phyloP scores from a whole-genome alignment of 2,888 invertebrate species.

The Craniophora ligustri region DNA sequence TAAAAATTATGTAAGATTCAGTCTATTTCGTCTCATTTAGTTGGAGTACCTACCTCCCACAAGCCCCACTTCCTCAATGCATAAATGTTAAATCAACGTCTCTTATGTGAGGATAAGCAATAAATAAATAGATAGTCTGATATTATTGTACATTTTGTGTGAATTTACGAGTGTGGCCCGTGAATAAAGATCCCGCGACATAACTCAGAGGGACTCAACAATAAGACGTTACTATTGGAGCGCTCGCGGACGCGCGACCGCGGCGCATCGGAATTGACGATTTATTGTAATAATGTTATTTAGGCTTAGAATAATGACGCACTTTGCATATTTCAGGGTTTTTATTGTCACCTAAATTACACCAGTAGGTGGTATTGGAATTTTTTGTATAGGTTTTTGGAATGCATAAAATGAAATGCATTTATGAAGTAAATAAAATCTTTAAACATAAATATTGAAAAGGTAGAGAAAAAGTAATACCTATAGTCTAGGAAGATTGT shows the following conservation, averaged over 20 bases:
- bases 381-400: slow-evolving; percentile 17
- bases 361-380: slow-evolving; percentile 17
- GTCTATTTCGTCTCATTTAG: background rate
- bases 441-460: no score
- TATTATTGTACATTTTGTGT: slow-evolving; percentile 53
- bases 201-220: slow-evolving; percentile 44
- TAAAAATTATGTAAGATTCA: slow-evolving; percentile 6
- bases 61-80: slow-evolving; percentile 29
- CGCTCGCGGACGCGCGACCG: slow-evolving; percentile 30
- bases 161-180: slow-evolving; percentile 50
- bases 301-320: slow-evolving; percentile 43
- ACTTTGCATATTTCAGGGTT: slow-evolving; percentile 41
- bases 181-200: slow-evolving; percentile 34
- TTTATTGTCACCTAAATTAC: slow-evolving; percentile 24
- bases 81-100: slow-evolving; percentile 55
- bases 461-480: no score
- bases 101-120: slow-evolving; percentile 35
- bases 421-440: no score
- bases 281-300: slow-evolving; percentile 54
- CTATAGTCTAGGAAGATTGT: no score
- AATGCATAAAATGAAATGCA: no score
- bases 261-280: slow-evolving; percentile 49
- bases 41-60: background rate
- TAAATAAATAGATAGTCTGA: slow-evolving; percentile 64
- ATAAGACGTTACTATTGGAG: slow-evolving; percentile 43